Percentiles rank a stretch among this genome's conserved stretches.
Conservation (phyloP, 2,797 vertebrate species). For the Benthosema pterotum region DNA sequence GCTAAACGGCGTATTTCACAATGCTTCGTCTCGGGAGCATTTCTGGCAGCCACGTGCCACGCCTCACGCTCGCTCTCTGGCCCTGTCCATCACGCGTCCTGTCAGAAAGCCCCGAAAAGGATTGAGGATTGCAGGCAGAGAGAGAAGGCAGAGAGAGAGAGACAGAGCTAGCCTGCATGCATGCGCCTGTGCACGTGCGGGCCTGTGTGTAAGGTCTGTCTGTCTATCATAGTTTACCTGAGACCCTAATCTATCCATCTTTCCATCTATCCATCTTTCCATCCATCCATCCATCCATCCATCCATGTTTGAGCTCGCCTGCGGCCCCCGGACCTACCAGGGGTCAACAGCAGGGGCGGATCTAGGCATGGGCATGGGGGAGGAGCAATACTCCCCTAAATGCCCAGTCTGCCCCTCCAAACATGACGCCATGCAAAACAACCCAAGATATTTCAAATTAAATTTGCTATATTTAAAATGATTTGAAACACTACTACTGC, state of each 20-base stretch:
- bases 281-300: not conserved
- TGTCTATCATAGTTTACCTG: slow-evolving; percentile 74
- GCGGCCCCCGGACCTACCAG: slow-evolving; percentile 25
- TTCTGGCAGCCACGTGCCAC: slow-evolving; percentile 61
- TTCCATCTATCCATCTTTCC: not conserved
- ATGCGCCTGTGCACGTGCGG: slow-evolving; percentile 8
- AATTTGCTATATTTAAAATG: too few relatives aligned
- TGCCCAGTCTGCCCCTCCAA: too few relatives aligned
- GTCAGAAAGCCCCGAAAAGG: slow-evolving; percentile 56
- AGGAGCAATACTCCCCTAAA: too few relatives aligned
- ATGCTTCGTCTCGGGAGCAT: slow-evolving; percentile 63
- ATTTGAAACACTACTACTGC: too few relatives aligned
- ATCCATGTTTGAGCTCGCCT: slow-evolving; percentile 9
- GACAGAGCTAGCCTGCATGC: not conserved
- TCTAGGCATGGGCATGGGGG: too few relatives aligned
- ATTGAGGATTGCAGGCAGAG: slow-evolving; percentile 50
- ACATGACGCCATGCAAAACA: too few relatives aligned
- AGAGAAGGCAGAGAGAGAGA: slow-evolving; percentile 18
- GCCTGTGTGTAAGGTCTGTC: slow-evolving; percentile 35
- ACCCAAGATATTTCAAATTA: too few relatives aligned
- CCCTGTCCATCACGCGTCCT: slow-evolving; percentile 67
- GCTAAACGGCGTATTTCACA: slow-evolving; percentile 70
- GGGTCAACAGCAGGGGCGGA: slow-evolving; percentile 22
- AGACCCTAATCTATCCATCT: slow-evolving; percentile 8
- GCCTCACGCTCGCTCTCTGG: slow-evolving; percentile 43